Percentiles rank a stretch among this genome's conserved stretches.
These are phyloP conservation scores for Taenaris catops DNA, from an alignment of 2,888 invertebrate species.

Conservation along the genomic window DNA sequence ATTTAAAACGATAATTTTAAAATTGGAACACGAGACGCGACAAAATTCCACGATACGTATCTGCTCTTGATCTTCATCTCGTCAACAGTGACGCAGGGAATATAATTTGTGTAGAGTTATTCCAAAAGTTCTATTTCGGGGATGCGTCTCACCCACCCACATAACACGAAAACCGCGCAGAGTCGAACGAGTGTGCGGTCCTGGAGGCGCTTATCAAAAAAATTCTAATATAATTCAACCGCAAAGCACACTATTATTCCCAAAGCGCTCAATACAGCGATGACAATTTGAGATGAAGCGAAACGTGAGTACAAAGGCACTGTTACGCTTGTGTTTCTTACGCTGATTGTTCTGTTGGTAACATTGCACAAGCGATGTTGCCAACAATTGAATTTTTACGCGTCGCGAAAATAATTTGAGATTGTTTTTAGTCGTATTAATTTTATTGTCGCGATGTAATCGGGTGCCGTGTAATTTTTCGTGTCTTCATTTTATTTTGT, in stretches of 20 bases:
- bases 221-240: constrained; percentile 24
- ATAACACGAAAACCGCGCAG: constrained; percentile 47
- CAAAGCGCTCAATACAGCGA: constrained; percentile 21
- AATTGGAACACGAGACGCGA: constrained; percentile 17
- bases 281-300: constrained; percentile 61
- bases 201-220: constrained; percentile 43
- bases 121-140: constrained; percentile 77
- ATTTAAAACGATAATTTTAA: neutral
- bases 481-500: neutral
- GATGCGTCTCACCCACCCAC: constrained; percentile 48
- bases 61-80: constrained; percentile 65
- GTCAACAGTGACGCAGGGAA: constrained; percentile 68
- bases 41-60: constrained; percentile 6
- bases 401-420: constrained; percentile 8
- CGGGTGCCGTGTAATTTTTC: neutral
- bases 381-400: constrained; percentile 29
- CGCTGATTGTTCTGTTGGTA: constrained; percentile 16
- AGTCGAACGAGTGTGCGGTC: constrained; percentile 52
- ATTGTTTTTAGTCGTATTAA: constrained; percentile 5
- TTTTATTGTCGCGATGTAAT: constrained; percentile 10
- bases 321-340: constrained; percentile 9
- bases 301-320: constrained; percentile 58
- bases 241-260: constrained; percentile 8
- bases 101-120: constrained; percentile 74
- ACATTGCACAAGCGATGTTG: constrained; percentile 32